Base-by-base conservation (phyloP, 2,888 invertebrate genomes). In the Amphimallon solstitiale region DNA sequence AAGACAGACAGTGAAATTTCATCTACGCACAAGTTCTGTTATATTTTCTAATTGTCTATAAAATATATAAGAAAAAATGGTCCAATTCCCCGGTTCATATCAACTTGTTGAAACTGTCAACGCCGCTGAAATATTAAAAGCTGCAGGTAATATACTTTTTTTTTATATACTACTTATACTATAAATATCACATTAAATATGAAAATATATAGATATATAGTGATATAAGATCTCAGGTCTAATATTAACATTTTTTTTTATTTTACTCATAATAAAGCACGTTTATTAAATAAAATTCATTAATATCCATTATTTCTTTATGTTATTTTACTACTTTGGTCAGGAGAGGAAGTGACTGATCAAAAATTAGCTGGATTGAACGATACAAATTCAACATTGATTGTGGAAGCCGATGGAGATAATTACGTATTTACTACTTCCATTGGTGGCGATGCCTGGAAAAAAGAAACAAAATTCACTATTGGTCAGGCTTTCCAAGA, bases 71-170 rank as follows among this genome's bases (percentile, higher is more conserved):
- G 29, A 5, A 29, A n/a, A 59, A 60, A 60, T 60, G 60, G 60
- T 60, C 6, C 60, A 46, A 34, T 21, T 60, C 19, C 34, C 46
- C 15, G 68, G 68, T 19, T 64, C 61, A 14, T 68, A 68, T 49
- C 54, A 66, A 35, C 49, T 23, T 12, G n/a, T 46, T 34, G 51
- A 51, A 14, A 51, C 51, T 9, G 15, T 35, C 7, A 51, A 51
- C 6, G 35, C 51, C 2, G 51, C 15, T 10, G 35, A 15, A 35
- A 37, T 51, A 7, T 10, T 51, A 2, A 51, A 51, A 10, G 35
- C 19, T 15, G 35, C 51, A 34, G 51, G 51, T 51, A 10, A n/a
- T 23, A 9, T 29, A 29, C 9, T 7, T 29, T 29, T 29, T 2
- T 29, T 29, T 29, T n/a, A n/a, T n/a, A n/a, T n/a, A n/a, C n/a